Base-by-base conservation (phyloP, 2,797 vertebrate species). In the Somateria mollissima region DNA sequence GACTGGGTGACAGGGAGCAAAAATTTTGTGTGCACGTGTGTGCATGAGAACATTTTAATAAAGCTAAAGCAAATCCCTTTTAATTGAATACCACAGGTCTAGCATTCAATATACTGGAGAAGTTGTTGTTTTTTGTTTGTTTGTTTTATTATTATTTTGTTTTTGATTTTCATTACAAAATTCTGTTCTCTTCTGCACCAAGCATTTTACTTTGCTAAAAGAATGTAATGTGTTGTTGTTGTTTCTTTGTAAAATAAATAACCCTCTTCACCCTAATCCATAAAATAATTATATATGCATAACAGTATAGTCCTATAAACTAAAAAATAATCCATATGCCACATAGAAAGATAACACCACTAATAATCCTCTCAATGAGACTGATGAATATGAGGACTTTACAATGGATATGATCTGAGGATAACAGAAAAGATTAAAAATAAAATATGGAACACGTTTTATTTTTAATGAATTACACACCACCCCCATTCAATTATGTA, bases 401-500 rank as follows among this genome's bases (percentile, higher is more conserved):
- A 78, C 41, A 89, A 51, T 30, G 39, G 62, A 51, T 74, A 39
- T 7, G 20, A 87, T 36, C 25, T 8, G 39, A 78, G 69, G 56
- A 57, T 69, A 76, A 93, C 92, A 86, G 49, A 43, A 4, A 45
- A 43, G 34, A 62, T 71, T 82, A 94, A 92, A 94, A 95, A 77
- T 78, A 85, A 94, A 79, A 93, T 74, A 39, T 19, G 72, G 87
- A 91, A 41, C 56, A 53, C 58, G 62, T 69, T 60, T 84, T 96
- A 75, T 85, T 87, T 95, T 93, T 76, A 69, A 94, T 93, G 69
- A 93, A 92, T 89, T 96, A 62, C 70, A 77, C 8, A 1, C 60
- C 84, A 82, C 61, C 72, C 53, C 39, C 78, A 47, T 45, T 90
- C 17, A 10, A 41, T 65, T 83, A 82, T 71, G 32, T 37, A 87